Evolutionary conservation across 2,888 invertebrate genomes (phyloP).

Genomic region (Eilema griseolum): DNA sequence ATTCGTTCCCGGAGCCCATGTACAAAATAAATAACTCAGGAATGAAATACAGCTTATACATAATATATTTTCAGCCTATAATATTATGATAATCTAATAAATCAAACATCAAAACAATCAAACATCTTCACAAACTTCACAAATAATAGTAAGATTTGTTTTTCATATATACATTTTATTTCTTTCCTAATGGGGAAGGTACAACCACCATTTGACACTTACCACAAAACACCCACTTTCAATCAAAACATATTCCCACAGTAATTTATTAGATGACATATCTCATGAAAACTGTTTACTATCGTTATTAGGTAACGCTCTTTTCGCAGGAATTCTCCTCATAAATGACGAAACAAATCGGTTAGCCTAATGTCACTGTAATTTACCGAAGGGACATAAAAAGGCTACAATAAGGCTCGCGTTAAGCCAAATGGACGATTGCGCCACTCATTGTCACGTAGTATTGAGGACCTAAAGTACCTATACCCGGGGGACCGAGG

Average conservation of each 20-base stretch:
- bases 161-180: background rate
- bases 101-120: too few relatives aligned
- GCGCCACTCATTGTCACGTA: constrained; percentile 49
- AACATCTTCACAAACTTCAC: too few relatives aligned
- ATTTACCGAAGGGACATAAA: constrained; percentile 45
- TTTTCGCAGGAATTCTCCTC: constrained; percentile 14
- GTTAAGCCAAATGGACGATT: constrained; percentile 40
- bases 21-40: too few relatives aligned
- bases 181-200: background rate
- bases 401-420: constrained; percentile 42
- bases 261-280: background rate
- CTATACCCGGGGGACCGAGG: background rate
- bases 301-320: constrained; percentile 7
- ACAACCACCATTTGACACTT: background rate
- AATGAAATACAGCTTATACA: too few relatives aligned
- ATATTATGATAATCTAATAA: too few relatives aligned
- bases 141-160: background rate
- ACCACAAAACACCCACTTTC: background rate
- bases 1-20: too few relatives aligned
- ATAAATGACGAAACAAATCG: constrained; percentile 44
- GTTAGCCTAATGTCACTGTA: constrained; percentile 38
- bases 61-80: too few relatives aligned
- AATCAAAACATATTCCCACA: background rate
- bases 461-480: constrained; percentile 29
- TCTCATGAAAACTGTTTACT: background rate